A percentile compares a stretch with the other conserved stretches of the same genome.
Conservation (phyloP, 2,888 invertebrate genomes). For the Automeris io region DNA sequence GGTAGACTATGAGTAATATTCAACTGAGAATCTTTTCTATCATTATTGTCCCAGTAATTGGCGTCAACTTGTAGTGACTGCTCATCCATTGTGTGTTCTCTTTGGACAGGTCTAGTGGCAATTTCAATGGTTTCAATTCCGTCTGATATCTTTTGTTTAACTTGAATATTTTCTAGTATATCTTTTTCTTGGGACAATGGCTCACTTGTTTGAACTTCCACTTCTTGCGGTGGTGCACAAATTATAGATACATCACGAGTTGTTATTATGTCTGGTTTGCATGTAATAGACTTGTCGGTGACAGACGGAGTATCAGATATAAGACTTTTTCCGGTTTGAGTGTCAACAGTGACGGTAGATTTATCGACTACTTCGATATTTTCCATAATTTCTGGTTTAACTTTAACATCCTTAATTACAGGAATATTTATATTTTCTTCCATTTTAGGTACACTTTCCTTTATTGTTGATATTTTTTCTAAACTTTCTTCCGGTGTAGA, state of each 20-base stretch:
- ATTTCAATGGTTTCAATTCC: constrained; percentile 85
- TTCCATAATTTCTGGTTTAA: constrained; percentile 23
- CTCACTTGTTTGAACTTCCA: constrained; percentile 80
- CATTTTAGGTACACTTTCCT: constrained; percentile 16
- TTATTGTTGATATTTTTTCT: constrained; percentile 17
- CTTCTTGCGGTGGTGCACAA: constrained; percentile 74
- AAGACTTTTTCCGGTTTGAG: constrained; percentile 82
- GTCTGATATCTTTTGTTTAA: constrained; percentile 79
- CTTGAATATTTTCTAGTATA: constrained; percentile 79
- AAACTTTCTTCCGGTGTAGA: constrained; percentile 12
- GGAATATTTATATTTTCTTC: constrained; percentile 27
- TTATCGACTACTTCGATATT: constrained; percentile 27
- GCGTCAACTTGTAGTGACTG: constrained; percentile 84
- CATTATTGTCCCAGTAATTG: constrained; percentile 78
- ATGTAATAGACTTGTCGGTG: constrained; percentile 61
- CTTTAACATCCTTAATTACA: constrained; percentile 35
- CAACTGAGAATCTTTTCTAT: constrained; percentile 79
- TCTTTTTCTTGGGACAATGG: constrained; percentile 65
- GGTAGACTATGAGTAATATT: constrained; percentile 84
- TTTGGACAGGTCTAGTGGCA: constrained; percentile 77
- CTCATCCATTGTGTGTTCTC: constrained; percentile 66
- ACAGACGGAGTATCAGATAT: constrained; percentile 57
- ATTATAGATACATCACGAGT: constrained; percentile 72
- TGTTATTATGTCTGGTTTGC: constrained; percentile 45
- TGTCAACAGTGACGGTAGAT: constrained; percentile 68